Base-by-base conservation (phyloP, 2,888 invertebrate genomes). In the Scelioninae gen. 1 region DNA sequence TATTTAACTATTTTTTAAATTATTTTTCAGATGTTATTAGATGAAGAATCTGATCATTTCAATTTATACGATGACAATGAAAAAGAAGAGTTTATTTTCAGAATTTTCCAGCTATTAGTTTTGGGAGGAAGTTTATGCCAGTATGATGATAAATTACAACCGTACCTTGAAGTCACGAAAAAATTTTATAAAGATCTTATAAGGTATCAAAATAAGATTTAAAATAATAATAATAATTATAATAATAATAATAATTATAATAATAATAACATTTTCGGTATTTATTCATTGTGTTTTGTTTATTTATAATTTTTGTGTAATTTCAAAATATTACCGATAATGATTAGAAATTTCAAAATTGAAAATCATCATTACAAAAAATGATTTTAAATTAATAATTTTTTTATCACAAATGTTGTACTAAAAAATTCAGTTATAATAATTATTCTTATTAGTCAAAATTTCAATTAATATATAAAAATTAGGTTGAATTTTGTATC, bases 71-170 rank as follows among this genome's bases (percentile, higher is more conserved):
- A 88, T 7, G 88, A 91, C 34, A 85, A 90, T 5, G 94, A 94
- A 84, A 92, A 93, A 40, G 89, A 93, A 5, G 94, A 95, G 88
- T 94, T 95, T 82, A 90, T 94, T 31, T 94, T 94, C 87, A 89
- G 89, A 13, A 85, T 94, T 63, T 93, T 94, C 83, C 90, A 92
- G 86, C 93, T 94, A 87, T 83, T 94, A n/a, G 93, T 93, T 68
- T 89, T 94, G 9, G 95, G 95, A 5, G 95, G 95, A 0, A 88
- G 90, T 34, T 89, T 94, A 51, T 94, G 94, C 85, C 94, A 95
- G 85, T 94, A 93, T 86, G 94, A 94, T 85, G 94, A 94, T 83
- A 89, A 86, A 9, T 84, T 94, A 38, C 88, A 93, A 49, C 93
- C 94, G 0, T 95, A 95, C 85, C 86, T 94, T 10, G 91, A 93